Conservation (phyloP, 2,888 invertebrate species). For the Bombylius major region DNA sequence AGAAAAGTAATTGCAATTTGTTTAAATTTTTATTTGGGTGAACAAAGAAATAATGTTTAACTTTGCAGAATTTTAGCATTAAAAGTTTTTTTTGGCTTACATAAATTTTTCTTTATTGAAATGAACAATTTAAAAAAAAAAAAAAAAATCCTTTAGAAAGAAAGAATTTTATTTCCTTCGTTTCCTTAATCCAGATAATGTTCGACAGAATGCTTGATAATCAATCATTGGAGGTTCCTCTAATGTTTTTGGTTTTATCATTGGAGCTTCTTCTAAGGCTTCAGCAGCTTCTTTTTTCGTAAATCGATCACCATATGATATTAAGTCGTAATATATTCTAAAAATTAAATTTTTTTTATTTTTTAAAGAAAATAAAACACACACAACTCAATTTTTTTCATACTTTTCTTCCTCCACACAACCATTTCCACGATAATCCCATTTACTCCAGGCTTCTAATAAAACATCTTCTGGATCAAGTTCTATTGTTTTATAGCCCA, state of each 20-base stretch:
- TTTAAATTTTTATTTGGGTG: no score
- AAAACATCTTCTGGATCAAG: constrained; percentile 52
- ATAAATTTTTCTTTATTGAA: no score
- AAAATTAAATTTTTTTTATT: constrained; percentile 6
- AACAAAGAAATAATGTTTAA: no score
- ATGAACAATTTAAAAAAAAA: no score
- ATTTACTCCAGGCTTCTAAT: constrained; percentile 48
- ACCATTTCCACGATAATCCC: constrained; percentile 50
- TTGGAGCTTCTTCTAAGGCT: constrained; percentile 49
- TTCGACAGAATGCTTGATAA: constrained; percentile 48
- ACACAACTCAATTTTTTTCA: not conserved
- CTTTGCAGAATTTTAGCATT: no score
- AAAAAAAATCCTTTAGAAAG: no score
- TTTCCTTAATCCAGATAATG: constrained; percentile 47
- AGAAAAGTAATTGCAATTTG: no score
- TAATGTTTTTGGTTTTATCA: constrained; percentile 39
- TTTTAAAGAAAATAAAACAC: not conserved
- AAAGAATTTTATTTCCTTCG: constrained; percentile 16
- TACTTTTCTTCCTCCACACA: constrained; percentile 50
- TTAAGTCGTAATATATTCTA: constrained; percentile 52
- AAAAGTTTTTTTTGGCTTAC: no score
- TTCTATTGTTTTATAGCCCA: constrained; percentile 47
- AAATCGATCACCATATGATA: constrained; percentile 52
- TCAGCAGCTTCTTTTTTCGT: constrained; percentile 48
- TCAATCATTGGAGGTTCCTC: constrained; percentile 46